Evolutionary conservation across 2,797 vertebrate genomes (phyloP).

Genomic region (Hydrolagus colliei): DNA sequence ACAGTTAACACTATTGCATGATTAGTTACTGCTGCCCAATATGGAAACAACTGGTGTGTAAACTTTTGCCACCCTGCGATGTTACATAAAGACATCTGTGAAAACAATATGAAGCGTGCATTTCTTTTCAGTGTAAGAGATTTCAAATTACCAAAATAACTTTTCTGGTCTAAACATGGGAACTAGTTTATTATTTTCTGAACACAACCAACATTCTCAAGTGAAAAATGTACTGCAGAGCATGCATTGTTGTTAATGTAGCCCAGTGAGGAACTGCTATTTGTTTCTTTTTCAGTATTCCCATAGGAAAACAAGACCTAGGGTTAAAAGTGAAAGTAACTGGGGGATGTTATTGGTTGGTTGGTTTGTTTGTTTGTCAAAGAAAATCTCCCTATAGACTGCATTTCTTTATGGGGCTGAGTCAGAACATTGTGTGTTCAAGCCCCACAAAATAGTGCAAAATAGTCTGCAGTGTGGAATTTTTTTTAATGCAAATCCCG

Average conservation of each 20-base stretch:
- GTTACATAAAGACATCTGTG: neutral
- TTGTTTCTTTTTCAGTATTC: neutral
- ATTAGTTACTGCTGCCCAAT: neutral
- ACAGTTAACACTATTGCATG: no score
- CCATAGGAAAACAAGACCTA: neutral
- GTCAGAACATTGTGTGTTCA: no score
- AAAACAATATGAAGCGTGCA: neutral
- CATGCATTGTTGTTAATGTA: neutral
- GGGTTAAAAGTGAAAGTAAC: neutral
- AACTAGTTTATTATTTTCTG: neutral
- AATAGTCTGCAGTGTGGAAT: no score
- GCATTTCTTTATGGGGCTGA: neutral
- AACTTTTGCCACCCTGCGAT: neutral
- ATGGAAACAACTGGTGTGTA: neutral
- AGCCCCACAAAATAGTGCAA: no score
- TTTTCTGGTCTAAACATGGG: constrained; percentile 7
- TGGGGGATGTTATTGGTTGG: no score
- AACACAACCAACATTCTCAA: neutral
- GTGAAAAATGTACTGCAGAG: neutral
- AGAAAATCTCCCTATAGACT: neutral
- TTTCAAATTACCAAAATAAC: constrained; percentile 20
- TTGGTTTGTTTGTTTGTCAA: neutral
- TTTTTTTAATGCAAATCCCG: neutral
- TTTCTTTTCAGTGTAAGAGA: neutral
- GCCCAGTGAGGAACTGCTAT: neutral